phyloP scores from a whole-genome alignment of 2,113 vertebrate species.

The Athene cunicularia region DNA sequence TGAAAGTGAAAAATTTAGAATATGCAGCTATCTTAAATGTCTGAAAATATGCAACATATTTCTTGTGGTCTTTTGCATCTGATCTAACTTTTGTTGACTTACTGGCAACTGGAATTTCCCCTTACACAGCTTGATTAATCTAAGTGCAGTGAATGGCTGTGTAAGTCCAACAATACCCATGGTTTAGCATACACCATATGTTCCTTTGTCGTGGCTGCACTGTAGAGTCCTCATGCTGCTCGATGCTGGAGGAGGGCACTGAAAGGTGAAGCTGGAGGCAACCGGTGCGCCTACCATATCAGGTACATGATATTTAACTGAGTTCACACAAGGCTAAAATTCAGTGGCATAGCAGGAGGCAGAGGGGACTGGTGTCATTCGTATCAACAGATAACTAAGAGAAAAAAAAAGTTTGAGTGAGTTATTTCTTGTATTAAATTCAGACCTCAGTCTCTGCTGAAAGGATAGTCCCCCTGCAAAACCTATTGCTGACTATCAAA shows the following conservation, averaged over 20 bases:
- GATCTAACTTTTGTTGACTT: background rate
- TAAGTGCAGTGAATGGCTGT: background rate
- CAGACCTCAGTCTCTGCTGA: background rate
- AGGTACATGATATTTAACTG: background rate
- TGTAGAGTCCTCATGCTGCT: background rate
- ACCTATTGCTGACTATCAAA: background rate
- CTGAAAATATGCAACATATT: background rate
- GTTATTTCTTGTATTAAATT: background rate
- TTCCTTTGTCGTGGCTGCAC: background rate
- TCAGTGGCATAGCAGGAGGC: background rate
- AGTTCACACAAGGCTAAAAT: background rate
- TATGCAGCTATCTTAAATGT: background rate
- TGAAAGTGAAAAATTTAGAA: conserved; percentile 58
- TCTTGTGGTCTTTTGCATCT: background rate
- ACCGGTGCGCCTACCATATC: too few relatives aligned
- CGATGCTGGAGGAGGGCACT: background rate
- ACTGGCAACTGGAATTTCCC: background rate
- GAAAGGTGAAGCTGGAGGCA: background rate
- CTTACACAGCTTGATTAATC: background rate
- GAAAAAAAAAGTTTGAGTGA: background rate
- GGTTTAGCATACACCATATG: background rate
- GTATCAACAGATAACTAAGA: background rate
- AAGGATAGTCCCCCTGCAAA: background rate
- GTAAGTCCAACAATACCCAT: background rate
- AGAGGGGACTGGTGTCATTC: background rate